phyloP scores from a whole-genome alignment of 2,797 vertebrate genomes.

The Acomys russatus region DNA sequence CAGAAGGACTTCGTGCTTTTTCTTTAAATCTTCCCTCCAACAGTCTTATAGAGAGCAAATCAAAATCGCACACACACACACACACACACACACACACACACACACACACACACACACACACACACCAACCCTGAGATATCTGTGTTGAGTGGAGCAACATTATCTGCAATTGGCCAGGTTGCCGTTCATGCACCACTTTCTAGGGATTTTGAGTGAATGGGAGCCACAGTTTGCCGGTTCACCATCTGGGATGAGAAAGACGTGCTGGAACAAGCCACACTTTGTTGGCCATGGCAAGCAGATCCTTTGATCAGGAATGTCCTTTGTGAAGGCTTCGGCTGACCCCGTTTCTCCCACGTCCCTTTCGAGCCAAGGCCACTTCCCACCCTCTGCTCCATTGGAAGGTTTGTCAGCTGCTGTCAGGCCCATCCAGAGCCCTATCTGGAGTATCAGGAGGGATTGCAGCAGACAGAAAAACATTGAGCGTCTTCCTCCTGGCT shows the following conservation, averaged over 20 bases:
- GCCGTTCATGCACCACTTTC: conserved; percentile 77
- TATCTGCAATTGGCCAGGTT: conserved; percentile 68
- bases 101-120: neutral
- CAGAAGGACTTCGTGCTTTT: accelerated
- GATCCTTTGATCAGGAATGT: conserved; percentile 75
- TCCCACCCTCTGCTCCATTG: conserved; percentile 30
- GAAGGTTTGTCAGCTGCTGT: conserved; percentile 58
- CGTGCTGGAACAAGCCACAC: conserved; percentile 67
- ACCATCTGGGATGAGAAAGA: conserved; percentile 81
- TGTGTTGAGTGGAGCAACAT: conserved; percentile 38
- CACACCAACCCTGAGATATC: neutral
- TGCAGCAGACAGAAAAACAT: conserved; percentile 76
- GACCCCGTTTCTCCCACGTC: neutral
- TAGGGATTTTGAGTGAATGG: conserved; percentile 82
- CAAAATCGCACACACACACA: neutral
- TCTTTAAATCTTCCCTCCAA: neutral
- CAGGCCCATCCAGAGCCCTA: conserved; percentile 63
- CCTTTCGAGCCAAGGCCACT: conserved; percentile 20
- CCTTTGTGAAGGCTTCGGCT: conserved; percentile 66
- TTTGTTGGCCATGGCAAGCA: conserved; percentile 84
- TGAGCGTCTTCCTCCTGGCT: conserved; percentile 50
- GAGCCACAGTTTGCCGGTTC: conserved; percentile 82
- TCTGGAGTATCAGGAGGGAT: conserved; percentile 61
- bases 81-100: neutral
- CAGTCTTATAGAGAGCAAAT: neutral